Evolutionary conservation across 2,797 vertebrate species (phyloP), one percentile per base, ranked within the genome.

Genomic region (Sebastes jordani): DNA sequence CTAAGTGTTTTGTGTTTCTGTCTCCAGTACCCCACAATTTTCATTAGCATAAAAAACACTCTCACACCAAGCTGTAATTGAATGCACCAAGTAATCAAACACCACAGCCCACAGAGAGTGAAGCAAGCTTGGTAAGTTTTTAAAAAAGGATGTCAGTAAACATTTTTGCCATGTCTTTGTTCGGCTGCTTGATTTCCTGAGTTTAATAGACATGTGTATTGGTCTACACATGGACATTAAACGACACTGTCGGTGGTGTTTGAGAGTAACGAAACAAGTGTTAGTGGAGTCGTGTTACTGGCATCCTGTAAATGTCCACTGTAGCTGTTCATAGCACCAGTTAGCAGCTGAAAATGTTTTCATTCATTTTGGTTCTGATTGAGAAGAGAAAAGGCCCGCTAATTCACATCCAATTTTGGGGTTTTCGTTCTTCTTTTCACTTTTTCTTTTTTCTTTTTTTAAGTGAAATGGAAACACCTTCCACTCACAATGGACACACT

Each of bases 361-460:
- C 77, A 86, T 80, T 88, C 80, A 78, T 91, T 91, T 88, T 94
- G 95, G 95, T 96, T 96, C 95, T 96, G 96, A 96, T 92, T 96
- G 96, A 96, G 96, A 96, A 96, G 96, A 96, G 96, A 96, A 96
- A 96, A 92, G 87, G 80, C 86, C 88, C 67, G 79, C 85, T 86
- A 84, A 89, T 91, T 90, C 84, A 87, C 83, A 81, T 88, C 78
- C 83, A 81, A 74, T 72, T 84, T 81, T 78, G 76, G 83, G 89
- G 76, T 76, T 64, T 60, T 29, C 18, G 16, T 71, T 75, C 29
- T 80, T 74, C 22, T 78, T 77, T 73, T 68, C 49, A 62, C 25
- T 49, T 71, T 68, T 72, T 74, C 7, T 61, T 66, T 23, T 66
- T 61, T 75, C 36, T 61, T 29, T 62, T 60, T 78, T 68, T 23